Base-by-base conservation (phyloP, 2,888 invertebrate species). In the Poecilobothrus nobilitatus region DNA sequence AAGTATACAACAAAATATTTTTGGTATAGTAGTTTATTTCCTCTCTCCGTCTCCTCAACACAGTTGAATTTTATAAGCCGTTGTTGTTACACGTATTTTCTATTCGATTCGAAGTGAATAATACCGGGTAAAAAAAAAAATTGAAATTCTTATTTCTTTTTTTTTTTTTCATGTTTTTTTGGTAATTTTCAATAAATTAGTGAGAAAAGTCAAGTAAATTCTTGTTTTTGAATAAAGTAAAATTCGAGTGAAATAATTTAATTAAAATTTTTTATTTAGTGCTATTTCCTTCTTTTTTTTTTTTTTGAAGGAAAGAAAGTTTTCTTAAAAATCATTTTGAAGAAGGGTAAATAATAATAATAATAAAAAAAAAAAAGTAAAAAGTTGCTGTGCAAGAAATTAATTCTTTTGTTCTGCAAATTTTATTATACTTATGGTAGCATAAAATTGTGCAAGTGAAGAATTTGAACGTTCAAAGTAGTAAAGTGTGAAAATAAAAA, bases 341-440 rank as follows among this genome's bases (percentile, higher is more conserved):
- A 53, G n/a, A n/a, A 53, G 15, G 53, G 53, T 53, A 53, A 53
- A 53, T 53, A 53, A n/a, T 15, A 53, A 15, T n/a, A n/a, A n/a
- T n/a, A n/a, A 37, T 5, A 37, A 37, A 37, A 37, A 37, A 37
- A 37, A 37, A 37, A 37, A 53, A 53, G 18, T 53, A n/a, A 53
- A 53, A 53, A 53, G 53, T 53, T 53, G 53, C 53, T 53, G 53
- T n/a, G n/a, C 53, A 53, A 53, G 53, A 53, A 53, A 53, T 53
- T 4, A 18, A 53, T 53, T 53, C 15, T 53, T 37, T 37, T 37
- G 37, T 10, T 37, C 12, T 37, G 27, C 37, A 10, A 37, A 10
- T 5, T 37, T 37, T 37, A 12, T 37, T 37, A 5, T 37, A 2
- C 6, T 37, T 37, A 5, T 37, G 8, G 8, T 37, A 1, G 2